Base-by-base conservation (phyloP, 1,140 invertebrate genomes). In the Drosophila murphyi region DNA sequence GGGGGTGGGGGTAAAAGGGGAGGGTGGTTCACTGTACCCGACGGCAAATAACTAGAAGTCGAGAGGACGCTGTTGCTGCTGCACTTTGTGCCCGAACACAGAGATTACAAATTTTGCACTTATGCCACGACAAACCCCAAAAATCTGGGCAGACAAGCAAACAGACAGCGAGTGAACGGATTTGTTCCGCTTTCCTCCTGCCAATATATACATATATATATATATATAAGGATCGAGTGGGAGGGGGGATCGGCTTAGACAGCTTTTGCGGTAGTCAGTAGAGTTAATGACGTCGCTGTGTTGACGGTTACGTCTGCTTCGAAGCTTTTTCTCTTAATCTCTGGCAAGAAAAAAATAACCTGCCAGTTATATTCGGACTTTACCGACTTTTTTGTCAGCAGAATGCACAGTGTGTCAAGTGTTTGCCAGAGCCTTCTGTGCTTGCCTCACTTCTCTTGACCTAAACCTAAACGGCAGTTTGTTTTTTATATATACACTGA, bases 101-200 rank as follows among this genome's bases (percentile, higher is more conserved):
- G 83, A 89, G 83, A 88, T 88, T 88, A 88, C 83, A 88, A 89
- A 83, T 88, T 88, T 88, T 89, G 73, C 85, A 88, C 83, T 88
- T 87, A 82, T 82, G 83, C 70, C 47, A 45, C 39, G 62, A 43
- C 47, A 72, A 20, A 60, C 10, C 62, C 59, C 56, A 73, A 64
- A 62, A 73, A 63, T 62, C 45, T 50, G 54, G 12, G 29, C 8
- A 7, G 39, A 0, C 6, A 3, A 32, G 47, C 51, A 20, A 12
- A 7, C 4, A 20, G 37, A 43, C 37, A 20, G 43, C 3, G 32
- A 41, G 63, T 35, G 54, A 34, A 37, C 54, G 78, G 62, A 76
- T 82, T 69, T 78, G 57, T 65, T 86, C 64, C 43, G 60, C 62
- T 64, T 72, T 75, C 67, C 48, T 29, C 52, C 65, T 57, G 50